A percentile compares a stretch with the other conserved stretches of the same genome.
phyloP scores from a whole-genome alignment of 2,888 invertebrate genomes.

The Plusia festucae region DNA sequence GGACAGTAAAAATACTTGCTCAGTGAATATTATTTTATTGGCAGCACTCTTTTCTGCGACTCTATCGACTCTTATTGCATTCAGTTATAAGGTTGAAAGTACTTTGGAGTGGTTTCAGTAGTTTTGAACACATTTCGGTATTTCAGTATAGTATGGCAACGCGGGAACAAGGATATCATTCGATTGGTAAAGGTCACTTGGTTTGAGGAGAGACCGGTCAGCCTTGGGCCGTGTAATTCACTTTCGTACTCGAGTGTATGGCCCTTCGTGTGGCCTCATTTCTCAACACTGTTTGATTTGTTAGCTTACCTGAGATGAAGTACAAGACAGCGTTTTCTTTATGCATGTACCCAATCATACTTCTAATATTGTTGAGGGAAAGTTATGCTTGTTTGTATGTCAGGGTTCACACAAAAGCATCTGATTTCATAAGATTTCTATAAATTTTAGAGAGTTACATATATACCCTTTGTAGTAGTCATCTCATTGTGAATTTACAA shows the following conservation, averaged over 20 bases:
- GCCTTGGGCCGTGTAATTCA: constrained; percentile 86
- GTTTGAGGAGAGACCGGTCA: constrained; percentile 88
- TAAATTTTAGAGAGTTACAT: neutral
- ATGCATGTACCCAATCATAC: constrained; percentile 52
- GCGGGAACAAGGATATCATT: constrained; percentile 86
- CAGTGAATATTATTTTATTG: constrained; percentile 24
- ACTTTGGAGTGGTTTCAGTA: constrained; percentile 48
- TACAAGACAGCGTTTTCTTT: constrained; percentile 52
- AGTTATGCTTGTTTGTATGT: constrained; percentile 38
- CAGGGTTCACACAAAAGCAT: constrained; percentile 15
- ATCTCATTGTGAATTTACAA: neutral
- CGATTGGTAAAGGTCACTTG: constrained; percentile 85
- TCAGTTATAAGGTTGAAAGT: constrained; percentile 47
- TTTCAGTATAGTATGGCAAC: constrained; percentile 74
- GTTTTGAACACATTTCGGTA: constrained; percentile 68
- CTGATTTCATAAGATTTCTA: neutral
- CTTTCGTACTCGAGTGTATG: constrained; percentile 82
- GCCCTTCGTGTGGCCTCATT: constrained; percentile 87
- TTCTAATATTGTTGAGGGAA: constrained; percentile 53
- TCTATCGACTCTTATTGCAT: constrained; percentile 23
- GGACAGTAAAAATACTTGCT: constrained; percentile 33
- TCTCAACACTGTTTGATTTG: constrained; percentile 80
- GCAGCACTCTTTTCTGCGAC: constrained; percentile 39
- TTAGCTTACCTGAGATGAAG: constrained; percentile 63
- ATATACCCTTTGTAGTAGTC: neutral